Evolutionary conservation across 92 coral and sea anemone species (phyloP).

Genomic region (Zoanthus gigantus): DNA sequence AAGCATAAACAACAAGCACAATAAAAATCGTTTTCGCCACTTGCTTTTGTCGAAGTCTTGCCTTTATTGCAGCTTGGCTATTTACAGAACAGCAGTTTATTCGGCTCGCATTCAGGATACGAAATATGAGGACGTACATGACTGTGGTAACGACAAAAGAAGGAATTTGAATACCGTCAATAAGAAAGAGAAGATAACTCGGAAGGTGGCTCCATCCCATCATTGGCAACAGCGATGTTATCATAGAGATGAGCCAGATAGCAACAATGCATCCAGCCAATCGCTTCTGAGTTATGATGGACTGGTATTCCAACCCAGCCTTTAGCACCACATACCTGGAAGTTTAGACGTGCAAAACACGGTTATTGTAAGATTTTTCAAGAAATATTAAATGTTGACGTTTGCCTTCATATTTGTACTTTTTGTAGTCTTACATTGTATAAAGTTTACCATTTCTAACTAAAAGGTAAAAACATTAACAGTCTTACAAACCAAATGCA

Average conservation of each 20-base stretch:
- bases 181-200: background rate
- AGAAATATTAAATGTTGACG: no score
- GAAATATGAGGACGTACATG: slow-evolving; percentile 41
- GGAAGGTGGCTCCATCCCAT: slow-evolving; percentile 33
- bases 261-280: slow-evolving; percentile 33
- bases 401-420: no score
- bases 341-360: background rate
- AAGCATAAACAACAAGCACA: slow-evolving; percentile 22
- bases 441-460: no score
- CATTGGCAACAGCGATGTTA: slow-evolving; percentile 12
- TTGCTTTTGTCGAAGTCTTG: slow-evolving; percentile 25
- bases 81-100: background rate
- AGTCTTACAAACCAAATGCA: no score
- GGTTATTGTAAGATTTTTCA: background rate
- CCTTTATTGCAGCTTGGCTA: slow-evolving; percentile 4
- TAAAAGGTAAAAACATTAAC: no score
- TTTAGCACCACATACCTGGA: slow-evolving; percentile 29
- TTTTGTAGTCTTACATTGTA: no score
- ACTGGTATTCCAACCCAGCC: slow-evolving; percentile 28
- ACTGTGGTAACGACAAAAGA: background rate
- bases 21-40: slow-evolving; percentile 28
- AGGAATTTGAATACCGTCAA: slow-evolving; percentile 5
- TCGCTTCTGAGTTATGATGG: slow-evolving; percentile 2
- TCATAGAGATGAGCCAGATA: slow-evolving; percentile 29
- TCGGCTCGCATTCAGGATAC: slow-evolving; percentile 10